phyloP scores from a whole-genome alignment of 2,797 vertebrate genomes.

The Danio choprae region DNA sequence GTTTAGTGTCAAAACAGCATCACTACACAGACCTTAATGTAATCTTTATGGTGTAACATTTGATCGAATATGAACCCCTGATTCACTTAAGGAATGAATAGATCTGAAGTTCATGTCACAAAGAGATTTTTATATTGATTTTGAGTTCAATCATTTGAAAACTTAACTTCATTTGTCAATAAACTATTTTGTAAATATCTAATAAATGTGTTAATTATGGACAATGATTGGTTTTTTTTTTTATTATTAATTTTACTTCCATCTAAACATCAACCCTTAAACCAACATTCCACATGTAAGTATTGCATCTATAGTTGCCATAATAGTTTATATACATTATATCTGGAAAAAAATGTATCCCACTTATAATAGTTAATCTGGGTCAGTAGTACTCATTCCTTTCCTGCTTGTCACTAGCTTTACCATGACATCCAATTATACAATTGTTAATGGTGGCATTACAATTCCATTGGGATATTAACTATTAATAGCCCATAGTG shows the following conservation, averaged over 20 bases:
- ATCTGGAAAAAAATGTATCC: not conserved
- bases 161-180: slow-evolving; percentile 38
- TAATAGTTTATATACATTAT: not conserved
- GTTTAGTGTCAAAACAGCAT: slow-evolving; percentile 31
- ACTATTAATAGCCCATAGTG: not conserved
- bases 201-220: slow-evolving; percentile 51
- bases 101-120: slow-evolving; percentile 39
- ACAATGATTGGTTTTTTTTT: not conserved
- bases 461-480: not conserved
- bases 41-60: slow-evolving; percentile 34
- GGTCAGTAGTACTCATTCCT: not conserved
- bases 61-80: slow-evolving; percentile 9
- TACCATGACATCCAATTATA: not conserved
- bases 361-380: not conserved
- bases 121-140: slow-evolving; percentile 9
- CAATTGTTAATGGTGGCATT: not conserved
- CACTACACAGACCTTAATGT: slow-evolving; percentile 13
- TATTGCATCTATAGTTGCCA: not conserved
- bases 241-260: not conserved
- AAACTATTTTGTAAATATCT: slow-evolving; percentile 50
- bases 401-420: not conserved
- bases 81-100: slow-evolving; percentile 37
- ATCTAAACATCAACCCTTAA: not conserved
- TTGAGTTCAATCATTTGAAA: slow-evolving; percentile 27
- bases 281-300: not conserved